Evolutionary conservation across 2,113 vertebrate species (phyloP).

Genomic region (Larimichthys polyactis): DNA sequence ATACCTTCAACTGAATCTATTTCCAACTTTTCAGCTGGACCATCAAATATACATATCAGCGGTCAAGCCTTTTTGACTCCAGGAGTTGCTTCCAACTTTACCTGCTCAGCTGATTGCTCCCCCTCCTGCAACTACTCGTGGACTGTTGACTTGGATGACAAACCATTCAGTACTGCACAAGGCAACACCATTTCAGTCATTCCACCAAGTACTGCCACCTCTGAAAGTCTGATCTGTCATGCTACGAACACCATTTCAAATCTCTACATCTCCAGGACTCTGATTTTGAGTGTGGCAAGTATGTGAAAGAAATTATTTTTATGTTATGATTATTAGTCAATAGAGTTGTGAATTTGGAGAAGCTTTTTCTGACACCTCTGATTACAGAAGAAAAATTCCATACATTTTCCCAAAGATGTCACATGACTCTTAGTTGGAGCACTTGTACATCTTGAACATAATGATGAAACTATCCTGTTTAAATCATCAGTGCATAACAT

Average conservation of each 20-base stretch:
- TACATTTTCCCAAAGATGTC: too few relatives aligned
- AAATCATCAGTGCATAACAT: too few relatives aligned
- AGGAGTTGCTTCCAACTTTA: background rate
- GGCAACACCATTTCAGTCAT: slow-evolving; percentile 3
- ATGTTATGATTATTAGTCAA: too few relatives aligned
- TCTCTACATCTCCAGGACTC: slow-evolving; percentile 18
- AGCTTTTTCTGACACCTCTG: too few relatives aligned
- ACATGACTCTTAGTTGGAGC: too few relatives aligned
- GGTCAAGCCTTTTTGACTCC: slow-evolving; percentile 22
- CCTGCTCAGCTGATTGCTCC: slow-evolving; percentile 49
- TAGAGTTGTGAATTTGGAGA: too few relatives aligned
- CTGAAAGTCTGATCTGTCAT: slow-evolving; percentile 22
- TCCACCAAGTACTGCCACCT: background rate
- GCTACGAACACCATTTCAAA: slow-evolving; percentile 24
- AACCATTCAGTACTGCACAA: fast-evolving
- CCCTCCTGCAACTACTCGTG: slow-evolving; percentile 55
- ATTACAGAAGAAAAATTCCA: too few relatives aligned
- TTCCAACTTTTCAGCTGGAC: slow-evolving; percentile 41
- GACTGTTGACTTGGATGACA: background rate
- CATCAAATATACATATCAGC: slow-evolving; percentile 46
- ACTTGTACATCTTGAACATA: too few relatives aligned
- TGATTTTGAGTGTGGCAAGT: slow-evolving; percentile 30
- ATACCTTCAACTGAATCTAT: background rate
- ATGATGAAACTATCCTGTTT: too few relatives aligned
- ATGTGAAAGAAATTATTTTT: slow-evolving; percentile 11